Conservation (phyloP, 2,888 invertebrate genomes). For the Pogonocherus hispidulus region DNA sequence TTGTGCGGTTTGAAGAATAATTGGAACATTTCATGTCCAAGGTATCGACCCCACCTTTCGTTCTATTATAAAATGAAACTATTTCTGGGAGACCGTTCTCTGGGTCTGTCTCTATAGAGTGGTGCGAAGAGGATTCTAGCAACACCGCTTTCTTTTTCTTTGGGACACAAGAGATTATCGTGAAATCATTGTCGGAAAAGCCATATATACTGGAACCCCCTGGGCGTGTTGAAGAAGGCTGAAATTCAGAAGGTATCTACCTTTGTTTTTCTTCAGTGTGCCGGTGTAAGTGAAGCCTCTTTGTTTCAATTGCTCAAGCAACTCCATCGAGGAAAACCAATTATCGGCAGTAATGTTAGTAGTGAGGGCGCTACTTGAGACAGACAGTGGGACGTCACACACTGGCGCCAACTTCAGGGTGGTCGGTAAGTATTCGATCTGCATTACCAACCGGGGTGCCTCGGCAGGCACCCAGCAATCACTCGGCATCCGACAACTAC, state of each 20-base stretch:
- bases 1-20: background rate
- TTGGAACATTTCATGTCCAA: background rate
- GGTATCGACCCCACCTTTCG: background rate
- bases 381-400: too few species aligned
- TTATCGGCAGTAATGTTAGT: too few species aligned
- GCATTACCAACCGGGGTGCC: too few species aligned
- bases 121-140: background rate
- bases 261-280: too few species aligned
- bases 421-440: too few species aligned
- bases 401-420: too few species aligned
- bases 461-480: too few species aligned
- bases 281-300: too few species aligned
- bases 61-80: background rate
- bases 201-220: background rate
- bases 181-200: background rate
- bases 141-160: slow-evolving; percentile 11
- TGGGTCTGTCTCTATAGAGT: background rate
- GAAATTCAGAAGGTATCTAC: slow-evolving; percentile 9
- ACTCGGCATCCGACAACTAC: too few species aligned
- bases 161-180: background rate
- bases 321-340: too few species aligned
- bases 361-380: too few species aligned
- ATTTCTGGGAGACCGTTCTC: background rate
- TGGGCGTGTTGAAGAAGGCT: background rate
- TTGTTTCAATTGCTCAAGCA: background rate